Percentiles rank a stretch among this genome's conserved stretches.
Evolutionary conservation across 30 jellyfish, hydroid and myxozoan species (phyloP).

Genomic region (Aurelia sp.): DNA sequence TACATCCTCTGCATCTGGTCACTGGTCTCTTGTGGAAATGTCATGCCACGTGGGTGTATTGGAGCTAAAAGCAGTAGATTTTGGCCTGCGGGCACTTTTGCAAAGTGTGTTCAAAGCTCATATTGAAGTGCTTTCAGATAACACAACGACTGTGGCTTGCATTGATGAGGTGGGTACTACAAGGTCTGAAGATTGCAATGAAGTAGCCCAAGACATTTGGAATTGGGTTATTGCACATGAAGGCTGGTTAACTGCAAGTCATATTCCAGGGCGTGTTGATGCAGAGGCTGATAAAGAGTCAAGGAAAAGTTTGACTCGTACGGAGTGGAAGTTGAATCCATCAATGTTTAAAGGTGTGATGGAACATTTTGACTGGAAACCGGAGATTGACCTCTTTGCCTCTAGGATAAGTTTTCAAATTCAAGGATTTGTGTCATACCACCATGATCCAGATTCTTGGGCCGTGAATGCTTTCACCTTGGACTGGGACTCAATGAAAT

Average conservation of each 20-base stretch:
- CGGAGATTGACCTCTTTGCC: slow-evolving; percentile 48
- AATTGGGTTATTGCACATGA: slow-evolving; percentile 4
- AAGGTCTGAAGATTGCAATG: slow-evolving; percentile 18
- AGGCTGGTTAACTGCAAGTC: slow-evolving; percentile 49
- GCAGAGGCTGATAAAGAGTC: slow-evolving; percentile 45
- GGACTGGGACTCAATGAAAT: neutral
- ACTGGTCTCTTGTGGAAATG: neutral
- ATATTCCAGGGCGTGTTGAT: slow-evolving; percentile 39
- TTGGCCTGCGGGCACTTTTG: slow-evolving; percentile 28
- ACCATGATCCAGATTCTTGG: slow-evolving; percentile 53
- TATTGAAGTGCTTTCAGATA: slow-evolving; percentile 23
- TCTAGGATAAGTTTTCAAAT: slow-evolving; percentile 23
- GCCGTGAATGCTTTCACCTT: neutral
- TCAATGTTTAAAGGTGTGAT: neutral
- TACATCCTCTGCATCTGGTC: slow-evolving; percentile 8
- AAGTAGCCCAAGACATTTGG: slow-evolving; percentile 38
- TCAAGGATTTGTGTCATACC: slow-evolving; percentile 2
- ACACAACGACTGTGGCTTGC: slow-evolving; percentile 35
- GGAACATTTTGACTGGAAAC: neutral
- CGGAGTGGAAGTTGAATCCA: slow-evolving; percentile 44
- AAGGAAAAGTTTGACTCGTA: neutral
- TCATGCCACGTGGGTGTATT: neutral
- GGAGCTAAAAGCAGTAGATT: slow-evolving; percentile 33
- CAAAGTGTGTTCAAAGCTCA: neutral
- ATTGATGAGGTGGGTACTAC: slow-evolving; percentile 50